Conservation (phyloP, 2,113 vertebrate genomes). For the Tringa solitaria region DNA sequence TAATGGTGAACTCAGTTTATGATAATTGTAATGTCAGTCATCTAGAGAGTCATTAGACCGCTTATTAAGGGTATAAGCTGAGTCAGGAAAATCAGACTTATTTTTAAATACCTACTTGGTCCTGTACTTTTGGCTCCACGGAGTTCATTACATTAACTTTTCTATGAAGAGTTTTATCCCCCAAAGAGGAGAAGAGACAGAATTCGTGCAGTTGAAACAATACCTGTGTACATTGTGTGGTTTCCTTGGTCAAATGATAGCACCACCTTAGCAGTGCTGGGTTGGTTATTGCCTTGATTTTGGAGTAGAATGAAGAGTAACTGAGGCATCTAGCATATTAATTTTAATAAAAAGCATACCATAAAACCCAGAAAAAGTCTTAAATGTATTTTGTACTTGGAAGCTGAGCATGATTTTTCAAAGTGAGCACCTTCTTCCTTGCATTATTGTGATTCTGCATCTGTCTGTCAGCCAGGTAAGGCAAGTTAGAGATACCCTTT, state of each 20-base stretch:
- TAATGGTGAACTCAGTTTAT: neutral
- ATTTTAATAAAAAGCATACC: neutral
- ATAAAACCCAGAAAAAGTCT: neutral
- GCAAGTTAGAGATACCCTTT: neutral
- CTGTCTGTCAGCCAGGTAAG: neutral
- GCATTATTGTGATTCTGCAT: neutral
- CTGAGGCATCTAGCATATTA: neutral
- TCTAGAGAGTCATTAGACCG: slow-evolving; percentile 10
- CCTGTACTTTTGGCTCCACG: neutral
- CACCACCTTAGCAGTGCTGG: neutral
- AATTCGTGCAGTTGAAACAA: neutral
- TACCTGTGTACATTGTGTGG: neutral
- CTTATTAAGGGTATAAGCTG: neutral
- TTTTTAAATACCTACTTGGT: neutral
- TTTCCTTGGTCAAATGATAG: neutral
- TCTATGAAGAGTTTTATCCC: neutral
- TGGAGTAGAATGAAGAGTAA: neutral
- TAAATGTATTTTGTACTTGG: neutral
- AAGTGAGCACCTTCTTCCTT: neutral
- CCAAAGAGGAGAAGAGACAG: neutral
- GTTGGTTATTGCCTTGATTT: neutral
- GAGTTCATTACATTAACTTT: neutral
- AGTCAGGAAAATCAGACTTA: neutral
- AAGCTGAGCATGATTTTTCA: too few relatives aligned
- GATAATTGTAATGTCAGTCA: slow-evolving; percentile 36